Base-by-base conservation (phyloP, 2,888 invertebrate genomes). In the Pegoplata infirma region DNA sequence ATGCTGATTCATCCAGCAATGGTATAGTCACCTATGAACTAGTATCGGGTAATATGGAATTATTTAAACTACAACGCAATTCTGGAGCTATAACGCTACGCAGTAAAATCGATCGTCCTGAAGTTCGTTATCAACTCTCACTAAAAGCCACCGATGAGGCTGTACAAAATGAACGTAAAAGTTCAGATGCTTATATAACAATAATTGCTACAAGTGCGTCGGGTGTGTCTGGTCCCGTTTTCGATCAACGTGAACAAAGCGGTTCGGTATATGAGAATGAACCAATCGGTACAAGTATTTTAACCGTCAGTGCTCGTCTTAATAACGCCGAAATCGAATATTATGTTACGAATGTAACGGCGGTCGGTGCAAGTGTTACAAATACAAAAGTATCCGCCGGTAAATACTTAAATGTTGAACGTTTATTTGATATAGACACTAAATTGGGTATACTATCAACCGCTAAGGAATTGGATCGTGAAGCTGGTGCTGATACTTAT, bases 81-180 rank as follows among this genome's bases (percentile, higher is more conserved):
- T 94, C 94, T 12, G 97, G 97, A 5, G 92, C 93, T 10, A 91
- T 96, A 75, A 92, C 92, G 19, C 89, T 95, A 77, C 92, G 92
- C 25, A 92, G 92, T 82, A 90, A 93, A 5, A 89, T 91, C 5
- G 90, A 91, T 3, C 91, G 91, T 74, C 91, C 94, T 0, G 95
- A 95, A 84, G 92, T 94, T 0, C 92, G 94, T 64, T 97, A 96
- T 90, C 94, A 94, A 84, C 90, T 97, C 47, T 94, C 95, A 0
- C 93, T 97, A 51, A 94, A 96, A 84, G 97, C 97, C 3, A 96
- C 97, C 7, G 97, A 97, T 88, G 97, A 97, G 88, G 97, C 97
- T 0, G 96, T 96, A 2, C 94, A 97, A 85, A 94, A 94, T 82
- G 97, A 97, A 87, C 92, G 97, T 77, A 94, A 94, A 89, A 96